A percentile compares a stretch with the other conserved stretches of the same genome.
These are phyloP conservation scores for Leptura quadrifasciata DNA, from an alignment of 2,888 invertebrate species.

Conservation along the genomic window DNA sequence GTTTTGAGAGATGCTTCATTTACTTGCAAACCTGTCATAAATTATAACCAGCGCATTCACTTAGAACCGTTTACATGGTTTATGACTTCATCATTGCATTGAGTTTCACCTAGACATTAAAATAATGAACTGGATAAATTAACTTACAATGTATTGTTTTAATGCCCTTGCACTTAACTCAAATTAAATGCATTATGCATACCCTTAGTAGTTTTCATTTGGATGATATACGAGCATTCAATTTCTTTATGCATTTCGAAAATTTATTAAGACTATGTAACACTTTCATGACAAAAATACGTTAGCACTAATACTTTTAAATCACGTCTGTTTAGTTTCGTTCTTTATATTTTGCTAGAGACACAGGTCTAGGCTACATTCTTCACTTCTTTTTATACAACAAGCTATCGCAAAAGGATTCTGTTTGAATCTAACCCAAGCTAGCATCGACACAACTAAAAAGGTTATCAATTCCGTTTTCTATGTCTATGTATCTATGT, in stretches of 20 bases:
- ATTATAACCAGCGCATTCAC: conserved; percentile 32
- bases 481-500: no score
- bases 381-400: no score
- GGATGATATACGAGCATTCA: neutral
- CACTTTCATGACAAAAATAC: neutral
- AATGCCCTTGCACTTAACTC: conserved; percentile 22
- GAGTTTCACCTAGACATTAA: conserved; percentile 33
- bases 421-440: no score
- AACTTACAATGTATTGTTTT: conserved; percentile 29
- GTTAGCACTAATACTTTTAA: no score
- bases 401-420: no score
- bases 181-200: conserved; percentile 41
- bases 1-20: conserved; percentile 51
- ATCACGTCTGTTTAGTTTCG: no score
- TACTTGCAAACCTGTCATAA: conserved; percentile 37
- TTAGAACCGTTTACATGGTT: conserved; percentile 30
- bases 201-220: neutral
- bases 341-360: no score
- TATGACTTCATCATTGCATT: conserved; percentile 31
- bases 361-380: no score
- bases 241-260: neutral
- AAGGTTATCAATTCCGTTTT: no score
- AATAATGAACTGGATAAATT: conserved; percentile 33
- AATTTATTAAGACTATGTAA: neutral
- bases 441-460: no score